Conservation (phyloP, 2,797 vertebrate species). For the Mormyrus proboscirostris region DNA sequence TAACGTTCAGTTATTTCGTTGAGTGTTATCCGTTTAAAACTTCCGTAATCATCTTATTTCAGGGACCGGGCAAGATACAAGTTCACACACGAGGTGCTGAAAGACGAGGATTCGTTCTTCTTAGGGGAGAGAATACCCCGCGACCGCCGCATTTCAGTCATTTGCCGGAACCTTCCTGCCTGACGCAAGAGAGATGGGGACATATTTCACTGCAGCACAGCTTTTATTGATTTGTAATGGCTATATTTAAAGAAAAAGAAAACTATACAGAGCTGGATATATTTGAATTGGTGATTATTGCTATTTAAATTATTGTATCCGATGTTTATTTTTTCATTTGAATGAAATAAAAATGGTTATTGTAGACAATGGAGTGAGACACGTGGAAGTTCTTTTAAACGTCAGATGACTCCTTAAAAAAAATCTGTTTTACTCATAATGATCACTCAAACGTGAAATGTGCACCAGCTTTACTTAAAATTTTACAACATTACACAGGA, state of each 20-base stretch:
- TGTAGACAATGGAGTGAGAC: background rate
- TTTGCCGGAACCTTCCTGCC: constrained; percentile 70
- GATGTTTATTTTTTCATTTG: background rate
- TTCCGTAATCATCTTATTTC: constrained; percentile 10
- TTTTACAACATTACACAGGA: constrained; percentile 28
- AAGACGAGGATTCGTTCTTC: constrained; percentile 76
- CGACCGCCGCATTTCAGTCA: constrained; percentile 73
- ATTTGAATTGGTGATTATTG: background rate
- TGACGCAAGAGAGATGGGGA: constrained; percentile 29
- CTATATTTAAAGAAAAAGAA: background rate
- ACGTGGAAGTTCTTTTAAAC: background rate
- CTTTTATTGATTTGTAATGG: background rate
- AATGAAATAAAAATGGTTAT: background rate
- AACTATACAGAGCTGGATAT: background rate
- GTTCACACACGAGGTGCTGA: constrained; percentile 82
- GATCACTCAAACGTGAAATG: constrained; percentile 6
- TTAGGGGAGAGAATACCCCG: constrained; percentile 61
- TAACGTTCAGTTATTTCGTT: background rate
- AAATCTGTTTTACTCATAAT: background rate
- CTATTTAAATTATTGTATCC: background rate
- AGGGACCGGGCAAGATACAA: constrained; percentile 72
- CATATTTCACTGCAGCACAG: background rate
- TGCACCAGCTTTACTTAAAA: constrained; percentile 42
- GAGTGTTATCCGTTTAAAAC: background rate
- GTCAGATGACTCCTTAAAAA: background rate